phyloP scores from a whole-genome alignment of 2,888 invertebrate genomes.

The Seladonia tumulorum region DNA sequence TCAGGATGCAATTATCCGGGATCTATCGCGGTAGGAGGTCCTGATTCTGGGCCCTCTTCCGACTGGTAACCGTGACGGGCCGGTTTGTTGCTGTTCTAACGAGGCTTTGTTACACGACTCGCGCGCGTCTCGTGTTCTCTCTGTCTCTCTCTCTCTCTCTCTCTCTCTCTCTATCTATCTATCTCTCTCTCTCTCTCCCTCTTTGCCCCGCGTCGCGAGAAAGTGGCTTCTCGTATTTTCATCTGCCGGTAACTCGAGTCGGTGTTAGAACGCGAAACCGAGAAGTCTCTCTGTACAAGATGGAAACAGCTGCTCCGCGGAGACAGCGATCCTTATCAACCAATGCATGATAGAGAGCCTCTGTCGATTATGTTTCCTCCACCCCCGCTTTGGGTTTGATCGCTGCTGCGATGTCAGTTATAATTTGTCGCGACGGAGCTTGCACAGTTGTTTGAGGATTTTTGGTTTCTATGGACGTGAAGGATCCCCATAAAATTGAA shows the following conservation, averaged over 20 bases:
- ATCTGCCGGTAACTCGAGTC: constrained; percentile 62
- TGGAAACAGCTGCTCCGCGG: constrained; percentile 45
- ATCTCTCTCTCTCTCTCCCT: neutral
- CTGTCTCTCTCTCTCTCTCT: neutral
- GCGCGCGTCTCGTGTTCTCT: constrained; percentile 56
- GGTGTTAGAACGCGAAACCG: constrained; percentile 49
- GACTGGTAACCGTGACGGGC: constrained; percentile 43
- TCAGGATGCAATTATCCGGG: constrained; percentile 74
- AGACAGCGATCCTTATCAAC: constrained; percentile 42
- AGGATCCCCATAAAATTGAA: too few species aligned
- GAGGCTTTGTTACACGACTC: constrained; percentile 65
- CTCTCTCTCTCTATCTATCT: too few species aligned
- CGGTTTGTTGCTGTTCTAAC: constrained; percentile 51
- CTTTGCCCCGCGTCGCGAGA: constrained; percentile 30
- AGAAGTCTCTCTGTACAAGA: constrained; percentile 48
- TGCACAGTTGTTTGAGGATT: too few species aligned
- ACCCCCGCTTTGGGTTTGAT: neutral
- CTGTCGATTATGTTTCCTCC: constrained; percentile 14
- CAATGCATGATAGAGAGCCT: constrained; percentile 20
- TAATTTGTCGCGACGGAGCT: neutral
- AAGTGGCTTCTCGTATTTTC: constrained; percentile 68
- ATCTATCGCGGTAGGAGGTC: constrained; percentile 71
- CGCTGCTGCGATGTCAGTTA: too few species aligned
- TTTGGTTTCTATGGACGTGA: too few species aligned
- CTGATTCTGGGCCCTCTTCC: constrained; percentile 55